These are phyloP conservation scores for Pachycephala philippinensis DNA, from an alignment of 2,113 vertebrate genomes.

Conservation along the genomic window DNA sequence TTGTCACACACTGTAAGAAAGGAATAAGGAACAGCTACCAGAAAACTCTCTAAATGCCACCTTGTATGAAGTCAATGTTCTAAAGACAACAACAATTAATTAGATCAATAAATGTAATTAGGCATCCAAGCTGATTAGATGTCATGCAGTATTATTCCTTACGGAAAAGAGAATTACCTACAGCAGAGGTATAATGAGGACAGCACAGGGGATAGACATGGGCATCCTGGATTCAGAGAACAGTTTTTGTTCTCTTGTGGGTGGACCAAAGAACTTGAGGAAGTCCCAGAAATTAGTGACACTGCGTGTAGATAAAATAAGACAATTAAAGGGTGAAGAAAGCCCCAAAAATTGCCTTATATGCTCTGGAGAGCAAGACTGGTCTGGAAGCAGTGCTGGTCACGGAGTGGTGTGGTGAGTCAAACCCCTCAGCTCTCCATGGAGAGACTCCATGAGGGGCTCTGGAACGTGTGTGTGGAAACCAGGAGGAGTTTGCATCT, in stretches of 20 bases:
- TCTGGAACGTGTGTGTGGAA: neutral
- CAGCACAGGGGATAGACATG: fast-evolving
- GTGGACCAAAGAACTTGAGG: neutral
- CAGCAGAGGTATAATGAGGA: neutral
- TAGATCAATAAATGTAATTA: neutral
- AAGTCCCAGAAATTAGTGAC: neutral
- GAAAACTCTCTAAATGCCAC: neutral
- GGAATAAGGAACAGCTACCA: neutral
- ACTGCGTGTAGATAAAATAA: neutral
- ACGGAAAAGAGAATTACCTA: neutral
- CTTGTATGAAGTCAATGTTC: neutral
- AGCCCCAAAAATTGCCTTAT: neutral
- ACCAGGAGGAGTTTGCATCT: neutral
- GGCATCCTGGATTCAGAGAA: neutral
- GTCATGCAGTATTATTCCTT: neutral
- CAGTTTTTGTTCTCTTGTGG: neutral
- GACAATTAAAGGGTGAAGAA: neutral
- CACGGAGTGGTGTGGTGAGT: neutral
- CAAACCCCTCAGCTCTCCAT: neutral
- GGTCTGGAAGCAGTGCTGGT: neutral
- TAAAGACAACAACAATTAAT: neutral
- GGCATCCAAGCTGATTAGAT: neutral
- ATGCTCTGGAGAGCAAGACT: neutral
- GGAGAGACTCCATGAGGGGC: neutral
- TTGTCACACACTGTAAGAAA: neutral